phyloP scores from a whole-genome alignment of 1,140 invertebrate genomes.

The Cydia amplana region DNA sequence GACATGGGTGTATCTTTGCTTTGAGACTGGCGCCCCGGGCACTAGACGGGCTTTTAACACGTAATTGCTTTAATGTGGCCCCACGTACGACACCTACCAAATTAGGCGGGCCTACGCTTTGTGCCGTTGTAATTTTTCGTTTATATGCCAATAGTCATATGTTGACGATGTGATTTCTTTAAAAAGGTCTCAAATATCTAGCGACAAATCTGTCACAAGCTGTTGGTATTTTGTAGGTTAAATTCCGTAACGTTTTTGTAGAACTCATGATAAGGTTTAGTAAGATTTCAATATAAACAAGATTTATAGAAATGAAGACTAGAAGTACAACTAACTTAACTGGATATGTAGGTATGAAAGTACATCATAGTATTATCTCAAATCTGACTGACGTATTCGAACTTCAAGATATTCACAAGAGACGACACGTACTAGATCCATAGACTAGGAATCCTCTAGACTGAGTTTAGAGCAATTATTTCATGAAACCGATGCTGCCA shows the following conservation, averaged over 20 bases:
- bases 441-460: too few relatives aligned
- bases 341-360: too few relatives aligned
- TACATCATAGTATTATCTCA: too few relatives aligned
- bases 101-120: conserved; percentile 56
- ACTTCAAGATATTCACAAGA: too few relatives aligned
- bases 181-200: background rate
- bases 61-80: conserved; percentile 74
- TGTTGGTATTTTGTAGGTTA: background rate
- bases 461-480: too few relatives aligned
- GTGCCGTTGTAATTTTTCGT: conserved; percentile 16
- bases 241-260: background rate
- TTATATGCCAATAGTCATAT: conserved; percentile 24
- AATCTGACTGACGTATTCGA: too few relatives aligned
- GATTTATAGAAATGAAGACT: too few relatives aligned
- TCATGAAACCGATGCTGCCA: too few relatives aligned
- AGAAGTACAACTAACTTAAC: too few relatives aligned
- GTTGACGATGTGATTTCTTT: background rate
- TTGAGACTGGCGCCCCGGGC: conserved; percentile 55
- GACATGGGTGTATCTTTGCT: conserved; percentile 34
- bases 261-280: background rate
- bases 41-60: conserved; percentile 68
- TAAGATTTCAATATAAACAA: too few relatives aligned
- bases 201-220: background rate
- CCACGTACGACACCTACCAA: conserved; percentile 63
- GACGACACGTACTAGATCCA: too few relatives aligned